phyloP scores from a whole-genome alignment of 2,888 invertebrate species.

The Synergus gifuensis region DNA sequence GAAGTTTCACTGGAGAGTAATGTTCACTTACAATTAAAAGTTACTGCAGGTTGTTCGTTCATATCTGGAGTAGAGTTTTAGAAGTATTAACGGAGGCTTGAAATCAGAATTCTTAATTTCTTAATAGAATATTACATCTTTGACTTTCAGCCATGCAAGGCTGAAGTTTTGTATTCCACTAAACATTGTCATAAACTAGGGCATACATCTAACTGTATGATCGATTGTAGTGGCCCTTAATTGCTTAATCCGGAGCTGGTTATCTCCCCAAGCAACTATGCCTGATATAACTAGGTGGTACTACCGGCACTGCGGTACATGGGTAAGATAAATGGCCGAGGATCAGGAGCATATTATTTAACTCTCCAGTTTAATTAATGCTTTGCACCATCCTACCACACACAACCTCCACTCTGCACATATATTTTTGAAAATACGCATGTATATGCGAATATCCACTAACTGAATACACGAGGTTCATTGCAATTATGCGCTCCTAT shows the following conservation, averaged over 20 bases:
- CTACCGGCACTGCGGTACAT: constrained; percentile 25
- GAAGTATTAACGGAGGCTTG: no score
- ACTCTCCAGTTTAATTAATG: constrained; percentile 64
- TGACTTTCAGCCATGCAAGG: neutral
- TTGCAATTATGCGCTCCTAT: constrained; percentile 21
- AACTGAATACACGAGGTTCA: constrained; percentile 21
- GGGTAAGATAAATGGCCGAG: constrained; percentile 53
- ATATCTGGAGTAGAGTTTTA: no score
- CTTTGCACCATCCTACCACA: constrained; percentile 29
- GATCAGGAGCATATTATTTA: constrained; percentile 65
- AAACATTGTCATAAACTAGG: neutral
- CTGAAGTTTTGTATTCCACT: neutral
- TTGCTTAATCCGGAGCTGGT: constrained; percentile 37
- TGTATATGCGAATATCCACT: constrained; percentile 6
- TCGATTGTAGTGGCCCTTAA: constrained; percentile 12
- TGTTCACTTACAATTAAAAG: no score
- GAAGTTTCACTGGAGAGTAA: no score
- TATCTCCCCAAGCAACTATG: constrained; percentile 42
- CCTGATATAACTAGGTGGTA: constrained; percentile 38
- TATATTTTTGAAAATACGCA: constrained; percentile 16
- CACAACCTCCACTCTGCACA: neutral
- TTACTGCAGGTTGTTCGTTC: no score
- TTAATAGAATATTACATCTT: neutral
- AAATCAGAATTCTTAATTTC: no score
- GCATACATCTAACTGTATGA: neutral